Conservation (phyloP, 2,113 vertebrate genomes). For the Pimephales promelas region DNA sequence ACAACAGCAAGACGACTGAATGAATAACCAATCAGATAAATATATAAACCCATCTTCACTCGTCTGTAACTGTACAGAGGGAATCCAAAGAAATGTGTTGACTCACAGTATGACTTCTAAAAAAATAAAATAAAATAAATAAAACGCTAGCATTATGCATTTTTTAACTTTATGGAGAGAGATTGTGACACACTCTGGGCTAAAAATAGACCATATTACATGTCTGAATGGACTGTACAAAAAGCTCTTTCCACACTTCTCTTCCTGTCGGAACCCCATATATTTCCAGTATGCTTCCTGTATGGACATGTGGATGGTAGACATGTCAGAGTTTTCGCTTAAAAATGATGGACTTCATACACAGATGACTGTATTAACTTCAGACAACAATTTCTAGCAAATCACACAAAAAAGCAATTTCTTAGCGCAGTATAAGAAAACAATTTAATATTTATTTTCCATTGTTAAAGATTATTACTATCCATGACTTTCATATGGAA, state of each 20-base stretch:
- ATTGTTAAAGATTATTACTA: background rate
- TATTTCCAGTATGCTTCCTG: constrained; percentile 20
- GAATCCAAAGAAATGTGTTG: background rate
- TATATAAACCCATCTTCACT: background rate
- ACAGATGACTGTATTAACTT: background rate
- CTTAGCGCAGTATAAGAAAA: background rate
- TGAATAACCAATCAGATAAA: background rate
- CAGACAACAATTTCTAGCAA: background rate
- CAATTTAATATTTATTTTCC: background rate
- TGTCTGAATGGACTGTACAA: constrained; percentile 35
- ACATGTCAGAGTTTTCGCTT: background rate
- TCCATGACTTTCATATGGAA: background rate
- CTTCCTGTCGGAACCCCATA: background rate
- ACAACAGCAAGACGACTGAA: background rate
- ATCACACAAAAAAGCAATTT: too few relatives aligned
- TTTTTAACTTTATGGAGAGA: constrained; percentile 52
- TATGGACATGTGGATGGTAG: background rate
- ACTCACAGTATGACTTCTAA: background rate
- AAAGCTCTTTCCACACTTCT: constrained; percentile 1
- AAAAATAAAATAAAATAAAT: too few relatives aligned
- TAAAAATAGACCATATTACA: constrained; percentile 67
- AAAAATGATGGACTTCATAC: background rate
- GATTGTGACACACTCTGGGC: constrained; percentile 58
- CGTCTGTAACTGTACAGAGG: constrained; percentile 1
- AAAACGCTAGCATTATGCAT: constrained; percentile 5